A percentile compares a stretch with the other conserved stretches of the same genome.
phyloP scores from a whole-genome alignment of 2,888 invertebrate genomes.

The Chloroclysta siterata region DNA sequence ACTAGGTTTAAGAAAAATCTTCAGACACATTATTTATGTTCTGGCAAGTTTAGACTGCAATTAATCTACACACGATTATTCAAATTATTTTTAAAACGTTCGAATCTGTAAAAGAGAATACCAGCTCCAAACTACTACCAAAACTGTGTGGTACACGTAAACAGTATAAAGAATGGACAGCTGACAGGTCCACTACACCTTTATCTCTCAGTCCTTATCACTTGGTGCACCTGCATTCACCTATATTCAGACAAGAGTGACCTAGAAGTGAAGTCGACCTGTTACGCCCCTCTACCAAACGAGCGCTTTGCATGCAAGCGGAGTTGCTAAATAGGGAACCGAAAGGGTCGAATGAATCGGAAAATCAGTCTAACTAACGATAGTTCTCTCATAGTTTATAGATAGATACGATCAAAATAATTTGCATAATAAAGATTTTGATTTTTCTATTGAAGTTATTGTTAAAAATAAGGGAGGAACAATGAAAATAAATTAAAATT shows the following conservation, averaged over 20 bases:
- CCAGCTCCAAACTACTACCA: neutral
- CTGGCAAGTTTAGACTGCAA: too few relatives aligned
- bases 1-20: too few relatives aligned
- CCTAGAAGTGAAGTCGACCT: conserved; percentile 67
- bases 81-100: too few relatives aligned
- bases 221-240: conserved; percentile 33
- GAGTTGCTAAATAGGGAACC: conserved; percentile 2
- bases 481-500: too few relatives aligned
- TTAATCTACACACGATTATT: too few relatives aligned
- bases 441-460: too few relatives aligned
- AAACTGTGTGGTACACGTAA: neutral
- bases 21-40: too few relatives aligned
- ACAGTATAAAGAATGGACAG: neutral
- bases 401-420: too few relatives aligned
- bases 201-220: conserved; percentile 23
- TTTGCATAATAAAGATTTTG: too few relatives aligned
- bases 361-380: neutral
- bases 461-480: too few relatives aligned
- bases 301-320: conserved; percentile 60
- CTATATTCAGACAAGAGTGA: conserved; percentile 47
- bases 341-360: conserved; percentile 11
- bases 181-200: neutral
- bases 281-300: conserved; percentile 71
- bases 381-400: too few relatives aligned
- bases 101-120: neutral